These are phyloP conservation scores for Arctopsyche grandis DNA, from an alignment of 1,140 invertebrate species.

Conservation along the genomic window DNA sequence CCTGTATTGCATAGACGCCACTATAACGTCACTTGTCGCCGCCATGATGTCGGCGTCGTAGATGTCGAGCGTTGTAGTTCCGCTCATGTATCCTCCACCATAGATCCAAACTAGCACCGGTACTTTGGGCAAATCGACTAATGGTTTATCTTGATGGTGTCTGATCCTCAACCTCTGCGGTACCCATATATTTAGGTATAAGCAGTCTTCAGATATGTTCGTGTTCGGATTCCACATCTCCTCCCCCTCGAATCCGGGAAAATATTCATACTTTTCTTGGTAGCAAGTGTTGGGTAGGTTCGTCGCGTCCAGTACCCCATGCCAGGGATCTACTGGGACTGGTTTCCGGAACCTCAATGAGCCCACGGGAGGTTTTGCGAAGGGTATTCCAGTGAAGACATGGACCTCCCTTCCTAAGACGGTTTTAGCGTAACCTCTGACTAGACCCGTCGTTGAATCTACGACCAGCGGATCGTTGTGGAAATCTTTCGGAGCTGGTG, in stretches of 20 bases:
- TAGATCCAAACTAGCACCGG: conserved; percentile 94
- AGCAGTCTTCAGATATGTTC: conserved; percentile 91
- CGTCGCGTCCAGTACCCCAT: conserved; percentile 82
- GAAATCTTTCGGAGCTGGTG: conserved; percentile 66
- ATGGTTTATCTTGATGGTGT: conserved; percentile 70
- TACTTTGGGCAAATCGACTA: conserved; percentile 68
- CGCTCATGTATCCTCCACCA: conserved; percentile 91
- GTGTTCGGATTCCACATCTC: conserved; percentile 97
- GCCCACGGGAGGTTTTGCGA: conserved; percentile 91
- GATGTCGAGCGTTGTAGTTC: conserved; percentile 87
- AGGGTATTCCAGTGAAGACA: conserved; percentile 93
- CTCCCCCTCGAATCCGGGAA: conserved; percentile 88
- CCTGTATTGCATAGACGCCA: conserved; percentile 89
- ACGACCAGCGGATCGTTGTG: conserved; percentile 79
- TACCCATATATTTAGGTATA: conserved; percentile 94
- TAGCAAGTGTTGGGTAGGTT: conserved; percentile 84
- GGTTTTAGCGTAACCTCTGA: conserved; percentile 79
- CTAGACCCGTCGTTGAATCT: conserved; percentile 80
- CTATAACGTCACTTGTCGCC: conserved; percentile 83
- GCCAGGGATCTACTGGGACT: conserved; percentile 86
- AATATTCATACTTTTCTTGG: conserved; percentile 88
- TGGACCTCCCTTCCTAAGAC: conserved; percentile 86
- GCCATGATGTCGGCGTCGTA: conserved; percentile 90
- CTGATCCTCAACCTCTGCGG: conserved; percentile 79
- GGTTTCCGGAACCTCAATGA: conserved; percentile 89